These are phyloP conservation scores for Spialia ferax DNA, from an alignment of 2,888 invertebrate species.

Conservation along the genomic window DNA sequence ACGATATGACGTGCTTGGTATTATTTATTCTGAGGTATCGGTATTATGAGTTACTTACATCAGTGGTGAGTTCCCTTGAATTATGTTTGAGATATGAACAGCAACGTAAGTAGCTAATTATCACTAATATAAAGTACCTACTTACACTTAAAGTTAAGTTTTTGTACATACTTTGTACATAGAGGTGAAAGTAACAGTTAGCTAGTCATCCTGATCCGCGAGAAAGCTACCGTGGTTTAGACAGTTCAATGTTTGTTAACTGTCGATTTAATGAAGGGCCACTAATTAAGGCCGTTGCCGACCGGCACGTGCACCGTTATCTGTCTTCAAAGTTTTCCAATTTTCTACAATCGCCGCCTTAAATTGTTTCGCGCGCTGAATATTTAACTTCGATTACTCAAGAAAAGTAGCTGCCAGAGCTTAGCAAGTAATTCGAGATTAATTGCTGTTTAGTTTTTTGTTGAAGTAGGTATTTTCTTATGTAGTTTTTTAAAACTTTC, in stretches of 20 bases:
- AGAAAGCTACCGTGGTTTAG: conserved; percentile 50
- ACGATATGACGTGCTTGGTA: too few species aligned
- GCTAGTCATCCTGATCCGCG: neutral
- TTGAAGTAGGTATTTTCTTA: conserved; percentile 11
- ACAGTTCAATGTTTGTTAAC: conserved; percentile 68
- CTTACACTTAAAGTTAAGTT: too few species aligned
- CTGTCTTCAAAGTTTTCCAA: conserved; percentile 77
- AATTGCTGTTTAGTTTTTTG: conserved; percentile 7
- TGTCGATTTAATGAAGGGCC: conserved; percentile 70
- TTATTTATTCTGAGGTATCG: too few species aligned
- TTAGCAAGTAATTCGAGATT: conserved; percentile 27
- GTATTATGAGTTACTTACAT: too few species aligned
- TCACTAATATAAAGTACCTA: too few species aligned
- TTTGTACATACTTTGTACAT: neutral
- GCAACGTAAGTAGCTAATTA: too few species aligned
- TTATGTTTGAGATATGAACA: too few species aligned
- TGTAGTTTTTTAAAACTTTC: neutral
- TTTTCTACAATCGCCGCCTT: conserved; percentile 71
- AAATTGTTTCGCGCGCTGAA: conserved; percentile 53
- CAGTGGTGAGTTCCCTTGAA: too few species aligned
- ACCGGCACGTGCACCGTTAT: conserved; percentile 61
- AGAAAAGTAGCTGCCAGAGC: conserved; percentile 42
- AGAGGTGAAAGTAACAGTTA: neutral
- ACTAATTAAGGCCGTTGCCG: conserved; percentile 69
- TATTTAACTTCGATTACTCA: conserved; percentile 38